Evolutionary conservation across 2,797 vertebrate genomes (phyloP).

Genomic region (Scyliorhinus canicula): DNA sequence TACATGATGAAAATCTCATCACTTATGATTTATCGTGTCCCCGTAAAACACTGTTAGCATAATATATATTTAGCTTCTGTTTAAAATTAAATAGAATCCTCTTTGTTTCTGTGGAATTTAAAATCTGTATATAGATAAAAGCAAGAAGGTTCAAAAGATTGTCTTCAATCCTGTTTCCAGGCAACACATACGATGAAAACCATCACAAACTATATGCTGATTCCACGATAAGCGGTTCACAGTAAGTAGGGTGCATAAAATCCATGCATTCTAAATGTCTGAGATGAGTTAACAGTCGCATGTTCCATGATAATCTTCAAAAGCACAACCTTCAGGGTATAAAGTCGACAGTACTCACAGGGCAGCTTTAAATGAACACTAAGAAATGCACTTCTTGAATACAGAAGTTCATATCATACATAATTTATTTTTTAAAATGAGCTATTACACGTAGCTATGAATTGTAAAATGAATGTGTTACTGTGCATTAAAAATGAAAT

Average conservation of each 20-base stretch:
- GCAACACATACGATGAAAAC: constrained; percentile 23
- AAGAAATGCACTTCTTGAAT: constrained; percentile 32
- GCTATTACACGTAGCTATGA: constrained; percentile 16
- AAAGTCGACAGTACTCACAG: background rate
- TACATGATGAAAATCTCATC: constrained; percentile 28
- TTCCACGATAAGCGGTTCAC: constrained; percentile 9
- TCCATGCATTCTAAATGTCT: constrained; percentile 28
- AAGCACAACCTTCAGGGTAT: constrained; percentile 19
- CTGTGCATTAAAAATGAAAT: constrained; percentile 36
- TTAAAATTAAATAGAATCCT: constrained; percentile 1
- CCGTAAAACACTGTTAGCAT: background rate
- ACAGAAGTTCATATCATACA: constrained; percentile 26
- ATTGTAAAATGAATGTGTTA: constrained; percentile 36
- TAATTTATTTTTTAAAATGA: constrained; percentile 32
- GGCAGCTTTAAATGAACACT: constrained; percentile 20
- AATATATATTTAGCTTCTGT: background rate
- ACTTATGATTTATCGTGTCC: constrained; percentile 23
- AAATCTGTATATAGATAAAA: constrained; percentile 30
- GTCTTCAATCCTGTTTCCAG: constrained; percentile 24
- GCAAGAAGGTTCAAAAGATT: constrained; percentile 4
- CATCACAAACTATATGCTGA: constrained; percentile 21
- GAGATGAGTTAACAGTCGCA: constrained; percentile 20
- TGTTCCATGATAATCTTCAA: constrained; percentile 34
- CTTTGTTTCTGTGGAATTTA: constrained; percentile 8
- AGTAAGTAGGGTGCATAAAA: constrained; percentile 32